These are phyloP conservation scores for Carabus problematicus DNA, from an alignment of 2,888 invertebrate species.

Conservation along the genomic window DNA sequence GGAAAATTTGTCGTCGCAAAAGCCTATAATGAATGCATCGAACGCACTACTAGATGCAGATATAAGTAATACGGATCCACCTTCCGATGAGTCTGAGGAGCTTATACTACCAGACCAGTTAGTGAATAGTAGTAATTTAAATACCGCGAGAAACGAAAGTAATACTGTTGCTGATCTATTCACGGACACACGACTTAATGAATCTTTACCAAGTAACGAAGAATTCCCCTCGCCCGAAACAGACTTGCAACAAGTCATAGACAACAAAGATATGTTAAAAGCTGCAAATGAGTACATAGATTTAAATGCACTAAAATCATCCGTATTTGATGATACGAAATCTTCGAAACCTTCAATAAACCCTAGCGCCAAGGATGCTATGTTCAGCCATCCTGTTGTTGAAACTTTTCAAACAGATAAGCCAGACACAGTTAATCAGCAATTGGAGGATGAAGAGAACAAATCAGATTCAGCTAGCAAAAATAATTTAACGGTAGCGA, in stretches of 20 bases:
- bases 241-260: slow-evolving; percentile 22
- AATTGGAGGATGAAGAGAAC: slow-evolving; percentile 7
- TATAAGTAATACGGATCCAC: not conserved
- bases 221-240: slow-evolving; percentile 12
- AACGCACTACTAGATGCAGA: slow-evolving; percentile 20
- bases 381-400: slow-evolving; percentile 54
- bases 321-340: slow-evolving; percentile 18
- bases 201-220: not conserved
- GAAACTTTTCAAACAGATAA: slow-evolving; percentile 51
- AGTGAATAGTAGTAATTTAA: not conserved
- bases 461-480: not conserved
- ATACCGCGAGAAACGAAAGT: slow-evolving; percentile 5
- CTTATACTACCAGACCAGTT: too few species aligned
- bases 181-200: slow-evolving; percentile 7
- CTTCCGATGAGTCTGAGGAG: not conserved
- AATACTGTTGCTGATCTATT: slow-evolving; percentile 10
- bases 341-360: slow-evolving; percentile 47
- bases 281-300: slow-evolving; percentile 20
- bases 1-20: slow-evolving; percentile 28
- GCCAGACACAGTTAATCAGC: slow-evolving; percentile 22
- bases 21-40: slow-evolving; percentile 16
- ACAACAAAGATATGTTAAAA: slow-evolving; percentile 29
- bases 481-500: slow-evolving; percentile 44
- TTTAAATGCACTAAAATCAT: not conserved
- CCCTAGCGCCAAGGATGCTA: slow-evolving; percentile 52